Evolutionary conservation across 2,888 invertebrate species (phyloP).

Genomic region (Eilema depressum): DNA sequence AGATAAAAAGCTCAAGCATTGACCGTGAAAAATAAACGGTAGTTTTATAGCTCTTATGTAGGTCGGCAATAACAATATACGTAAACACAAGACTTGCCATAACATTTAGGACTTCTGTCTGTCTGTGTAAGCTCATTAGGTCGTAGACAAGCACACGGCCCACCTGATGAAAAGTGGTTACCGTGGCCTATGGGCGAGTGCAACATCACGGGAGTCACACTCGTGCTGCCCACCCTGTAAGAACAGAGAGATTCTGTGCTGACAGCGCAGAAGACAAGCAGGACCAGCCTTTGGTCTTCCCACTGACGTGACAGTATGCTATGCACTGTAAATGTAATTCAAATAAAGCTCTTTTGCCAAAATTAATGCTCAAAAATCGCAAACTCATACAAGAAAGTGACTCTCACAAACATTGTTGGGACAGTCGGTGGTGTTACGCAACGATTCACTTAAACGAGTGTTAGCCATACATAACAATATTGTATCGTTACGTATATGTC

Average conservation of each 20-base stretch:
- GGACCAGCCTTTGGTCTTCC: no score
- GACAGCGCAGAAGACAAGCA: no score
- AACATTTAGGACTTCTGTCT: not conserved
- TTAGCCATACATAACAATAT: not conserved
- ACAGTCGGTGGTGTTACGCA: constrained; percentile 3
- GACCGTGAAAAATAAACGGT: constrained; percentile 6
- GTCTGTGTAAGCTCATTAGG: not conserved
- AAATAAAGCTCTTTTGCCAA: no score
- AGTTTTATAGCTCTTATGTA: constrained; percentile 3
- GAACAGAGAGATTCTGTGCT: no score
- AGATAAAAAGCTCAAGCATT: constrained; percentile 8
- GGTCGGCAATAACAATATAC: not conserved
- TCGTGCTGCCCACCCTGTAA: no score
- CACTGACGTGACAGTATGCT: no score
- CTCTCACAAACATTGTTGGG: not conserved
- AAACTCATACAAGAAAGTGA: not conserved
- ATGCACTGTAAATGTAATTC: no score
- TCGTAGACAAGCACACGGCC: no score
- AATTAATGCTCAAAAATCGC: not conserved
- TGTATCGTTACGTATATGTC: not conserved
- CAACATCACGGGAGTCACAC: no score
- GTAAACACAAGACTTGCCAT: not conserved
- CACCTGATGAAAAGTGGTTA: no score
- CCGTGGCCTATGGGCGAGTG: no score
- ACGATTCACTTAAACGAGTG: not conserved